Evolutionary conservation across 2,113 vertebrate species (phyloP).

Genomic region (Lota lota): DNA sequence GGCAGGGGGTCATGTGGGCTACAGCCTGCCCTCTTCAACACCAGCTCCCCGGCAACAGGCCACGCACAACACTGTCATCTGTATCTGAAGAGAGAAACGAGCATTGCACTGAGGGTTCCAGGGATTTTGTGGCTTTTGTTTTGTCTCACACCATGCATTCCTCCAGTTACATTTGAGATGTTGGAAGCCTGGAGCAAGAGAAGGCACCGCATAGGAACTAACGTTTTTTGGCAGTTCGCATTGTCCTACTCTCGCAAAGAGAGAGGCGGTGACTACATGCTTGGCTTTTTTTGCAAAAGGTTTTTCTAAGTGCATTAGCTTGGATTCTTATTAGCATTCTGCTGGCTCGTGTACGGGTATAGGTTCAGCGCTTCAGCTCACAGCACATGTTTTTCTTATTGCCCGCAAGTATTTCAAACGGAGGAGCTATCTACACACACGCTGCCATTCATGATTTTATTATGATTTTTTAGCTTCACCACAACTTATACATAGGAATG

Average conservation of each 20-base stretch:
- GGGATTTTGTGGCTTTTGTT: constrained; percentile 28
- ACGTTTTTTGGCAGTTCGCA: constrained; percentile 58
- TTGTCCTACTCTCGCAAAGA: constrained; percentile 38
- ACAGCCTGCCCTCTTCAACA: constrained; percentile 35
- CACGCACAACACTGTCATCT: constrained; percentile 42
- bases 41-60: constrained; percentile 23
- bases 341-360: constrained; percentile 86
- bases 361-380: constrained; percentile 79
- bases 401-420: constrained; percentile 81
- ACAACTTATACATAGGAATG: constrained; percentile 45
- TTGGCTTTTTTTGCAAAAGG: constrained; percentile 39
- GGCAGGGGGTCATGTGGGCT: constrained; percentile 57
- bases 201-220: constrained; percentile 34
- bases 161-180: constrained; percentile 40
- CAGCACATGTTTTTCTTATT: constrained; percentile 87
- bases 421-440: constrained; percentile 73
- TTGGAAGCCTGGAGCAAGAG: constrained; percentile 29
- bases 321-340: constrained; percentile 93
- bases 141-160: constrained; percentile 24
- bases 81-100: not conserved
- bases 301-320: constrained; percentile 64
- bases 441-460: constrained; percentile 85
- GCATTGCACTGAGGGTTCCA: not conserved
- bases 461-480: constrained; percentile 76
- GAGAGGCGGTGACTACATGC: constrained; percentile 41